Conservation (phyloP, 2,113 vertebrate genomes). For the Sterna hirundo region DNA sequence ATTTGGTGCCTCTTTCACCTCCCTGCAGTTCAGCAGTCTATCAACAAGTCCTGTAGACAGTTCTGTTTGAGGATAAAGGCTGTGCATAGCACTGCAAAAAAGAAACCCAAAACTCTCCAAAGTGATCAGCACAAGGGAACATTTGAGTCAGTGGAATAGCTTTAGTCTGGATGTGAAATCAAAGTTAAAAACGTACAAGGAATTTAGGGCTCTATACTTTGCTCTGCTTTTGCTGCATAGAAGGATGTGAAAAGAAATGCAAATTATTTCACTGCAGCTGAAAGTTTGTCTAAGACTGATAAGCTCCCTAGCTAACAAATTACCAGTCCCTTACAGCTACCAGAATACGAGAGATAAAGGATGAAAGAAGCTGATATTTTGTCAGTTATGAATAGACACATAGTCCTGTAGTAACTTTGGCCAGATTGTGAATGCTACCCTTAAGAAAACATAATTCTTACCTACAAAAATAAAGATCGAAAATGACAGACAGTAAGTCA, state of each 20-base stretch:
- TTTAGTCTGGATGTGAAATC: not conserved
- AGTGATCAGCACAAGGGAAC: not conserved
- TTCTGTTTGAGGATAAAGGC: conserved; percentile 77
- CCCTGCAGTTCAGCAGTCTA: conserved; percentile 89
- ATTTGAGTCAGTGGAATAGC: not conserved
- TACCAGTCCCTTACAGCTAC: not conserved
- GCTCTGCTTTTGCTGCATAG: not conserved
- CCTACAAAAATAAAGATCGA: not conserved
- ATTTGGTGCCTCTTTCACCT: conserved; percentile 91
- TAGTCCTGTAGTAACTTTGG: not conserved
- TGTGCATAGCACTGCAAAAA: conserved; percentile 70
- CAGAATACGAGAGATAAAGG: not conserved
- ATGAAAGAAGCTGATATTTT: not conserved
- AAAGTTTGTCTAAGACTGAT: not conserved
- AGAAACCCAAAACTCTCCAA: conserved; percentile 32
- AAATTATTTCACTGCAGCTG: not conserved
- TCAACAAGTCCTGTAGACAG: conserved; percentile 85
- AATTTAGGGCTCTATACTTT: not conserved
- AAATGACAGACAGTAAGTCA: not conserved
- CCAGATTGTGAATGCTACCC: not conserved
- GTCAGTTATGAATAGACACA: not conserved
- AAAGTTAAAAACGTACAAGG: not conserved
- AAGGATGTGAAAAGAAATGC: not conserved
- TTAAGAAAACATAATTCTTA: not conserved
- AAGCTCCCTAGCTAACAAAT: not conserved